These are phyloP conservation scores for Aphelenchoides fujianensis DNA, from an alignment of 1,140 invertebrate species.

Conservation along the genomic window DNA sequence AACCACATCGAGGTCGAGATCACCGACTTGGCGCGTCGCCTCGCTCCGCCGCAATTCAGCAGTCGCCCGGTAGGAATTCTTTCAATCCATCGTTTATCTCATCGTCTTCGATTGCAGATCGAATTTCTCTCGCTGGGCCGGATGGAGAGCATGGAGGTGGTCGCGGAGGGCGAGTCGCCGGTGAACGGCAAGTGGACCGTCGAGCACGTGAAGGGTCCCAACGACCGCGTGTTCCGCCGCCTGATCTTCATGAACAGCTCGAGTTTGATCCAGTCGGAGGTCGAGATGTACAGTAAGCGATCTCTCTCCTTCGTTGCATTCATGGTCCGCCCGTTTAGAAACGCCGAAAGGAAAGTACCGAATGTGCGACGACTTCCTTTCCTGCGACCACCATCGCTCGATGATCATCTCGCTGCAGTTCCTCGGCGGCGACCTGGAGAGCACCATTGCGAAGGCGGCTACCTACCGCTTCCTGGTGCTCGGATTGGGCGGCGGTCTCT, in stretches of 20 bases:
- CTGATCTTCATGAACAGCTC: slow-evolving; percentile 46
- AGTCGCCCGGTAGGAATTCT: not conserved
- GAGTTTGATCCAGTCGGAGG: slow-evolving; percentile 53
- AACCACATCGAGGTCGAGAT: slow-evolving; percentile 20
- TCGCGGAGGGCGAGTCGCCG: slow-evolving; percentile 42
- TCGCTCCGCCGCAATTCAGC: slow-evolving; percentile 16
- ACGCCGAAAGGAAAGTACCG: slow-evolving; percentile 31
- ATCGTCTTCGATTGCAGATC: slow-evolving; percentile 42
- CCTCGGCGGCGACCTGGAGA: slow-evolving; percentile 19
- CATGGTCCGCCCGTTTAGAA: slow-evolving; percentile 28
- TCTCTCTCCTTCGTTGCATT: not conserved
- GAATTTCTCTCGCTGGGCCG: slow-evolving; percentile 47
- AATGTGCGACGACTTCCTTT: slow-evolving; percentile 34
- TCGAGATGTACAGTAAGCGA: slow-evolving; percentile 40
- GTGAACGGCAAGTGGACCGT: slow-evolving; percentile 55
- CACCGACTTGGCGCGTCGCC: not conserved
- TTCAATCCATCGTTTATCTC: slow-evolving; percentile 4
- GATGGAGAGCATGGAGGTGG: slow-evolving; percentile 37
- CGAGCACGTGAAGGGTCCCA: slow-evolving; percentile 45
- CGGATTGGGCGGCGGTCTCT: slow-evolving; percentile 52
- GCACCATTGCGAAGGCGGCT: slow-evolving; percentile 1
- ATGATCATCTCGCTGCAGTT: slow-evolving; percentile 42
- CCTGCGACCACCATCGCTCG: slow-evolving; percentile 51
- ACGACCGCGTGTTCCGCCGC: slow-evolving; percentile 28
- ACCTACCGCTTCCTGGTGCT: slow-evolving; percentile 38